A percentile compares a stretch with the other conserved stretches of the same genome.
These are phyloP conservation scores for Centropristis striata DNA, from an alignment of 2,113 vertebrate species.

Conservation along the genomic window DNA sequence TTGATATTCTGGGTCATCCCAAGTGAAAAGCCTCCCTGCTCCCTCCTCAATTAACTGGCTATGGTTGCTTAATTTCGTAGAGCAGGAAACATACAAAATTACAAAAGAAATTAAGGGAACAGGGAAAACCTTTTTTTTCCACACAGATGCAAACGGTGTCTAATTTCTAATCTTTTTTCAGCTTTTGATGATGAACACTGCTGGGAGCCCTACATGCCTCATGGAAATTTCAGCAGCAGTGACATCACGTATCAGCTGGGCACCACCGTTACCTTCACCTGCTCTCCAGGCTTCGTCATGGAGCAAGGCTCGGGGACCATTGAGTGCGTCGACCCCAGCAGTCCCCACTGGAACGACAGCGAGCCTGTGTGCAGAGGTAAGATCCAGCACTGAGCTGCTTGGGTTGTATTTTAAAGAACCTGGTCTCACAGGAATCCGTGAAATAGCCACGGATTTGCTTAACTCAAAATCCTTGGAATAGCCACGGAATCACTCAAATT, in stretches of 20 bases:
- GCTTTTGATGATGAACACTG: slow-evolving; percentile 94
- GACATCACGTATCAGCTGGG: slow-evolving; percentile 91
- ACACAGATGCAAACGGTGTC: no score
- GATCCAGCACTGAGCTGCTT: background rate
- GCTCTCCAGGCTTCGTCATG: slow-evolving; percentile 92
- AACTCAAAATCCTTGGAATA: no score
- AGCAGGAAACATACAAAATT: background rate
- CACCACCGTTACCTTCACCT: slow-evolving; percentile 89
- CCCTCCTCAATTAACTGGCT: background rate
- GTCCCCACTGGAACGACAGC: slow-evolving; percentile 94
- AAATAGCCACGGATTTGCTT: no score
- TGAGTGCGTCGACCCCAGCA: slow-evolving; percentile 91
- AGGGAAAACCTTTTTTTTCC: background rate
- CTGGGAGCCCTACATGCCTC: slow-evolving; percentile 93
- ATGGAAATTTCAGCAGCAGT: slow-evolving; percentile 93
- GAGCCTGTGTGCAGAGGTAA: slow-evolving; percentile 93
- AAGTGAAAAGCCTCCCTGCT: slow-evolving; percentile 13
- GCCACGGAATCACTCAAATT: no score
- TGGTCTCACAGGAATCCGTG: no score
- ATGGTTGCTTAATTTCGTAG: background rate
- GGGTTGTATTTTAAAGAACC: background rate
- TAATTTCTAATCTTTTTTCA: slow-evolving; percentile 45
- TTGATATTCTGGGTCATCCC: slow-evolving; percentile 8
- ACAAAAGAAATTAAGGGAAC: background rate
- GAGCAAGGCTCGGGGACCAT: slow-evolving; percentile 91